A percentile compares a stretch with the other conserved stretches of the same genome.
These are phyloP conservation scores for Drosophila phalerata DNA, from an alignment of 2,888 invertebrate genomes.

Conservation along the genomic window DNA sequence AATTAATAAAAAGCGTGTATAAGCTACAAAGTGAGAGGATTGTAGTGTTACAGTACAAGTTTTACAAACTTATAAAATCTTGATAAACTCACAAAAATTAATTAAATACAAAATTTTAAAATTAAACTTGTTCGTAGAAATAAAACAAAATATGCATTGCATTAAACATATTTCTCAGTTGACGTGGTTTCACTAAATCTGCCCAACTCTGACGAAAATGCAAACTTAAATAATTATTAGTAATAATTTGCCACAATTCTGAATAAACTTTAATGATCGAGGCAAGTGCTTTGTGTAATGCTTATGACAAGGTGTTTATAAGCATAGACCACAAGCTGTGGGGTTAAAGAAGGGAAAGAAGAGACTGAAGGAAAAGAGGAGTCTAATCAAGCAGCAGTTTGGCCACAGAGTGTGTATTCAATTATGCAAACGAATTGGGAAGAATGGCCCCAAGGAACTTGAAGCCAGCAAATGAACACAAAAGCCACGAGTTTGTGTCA, in stretches of 20 bases:
- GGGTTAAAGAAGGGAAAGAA: not conserved
- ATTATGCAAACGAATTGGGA: constrained; percentile 51
- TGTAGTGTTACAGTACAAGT: too few relatives aligned
- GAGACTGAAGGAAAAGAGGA: not conserved
- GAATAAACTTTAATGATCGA: not conserved
- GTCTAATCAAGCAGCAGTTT: constrained; percentile 47
- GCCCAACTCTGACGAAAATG: not conserved
- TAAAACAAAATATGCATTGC: too few relatives aligned
- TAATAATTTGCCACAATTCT: not conserved
- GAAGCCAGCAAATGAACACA: constrained; percentile 31
- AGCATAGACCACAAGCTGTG: not conserved
- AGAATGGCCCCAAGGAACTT: constrained; percentile 26
- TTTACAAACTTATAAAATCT: too few relatives aligned
- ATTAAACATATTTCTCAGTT: too few relatives aligned
- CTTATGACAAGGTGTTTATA: constrained; percentile 27
- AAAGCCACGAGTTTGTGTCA: constrained; percentile 60
- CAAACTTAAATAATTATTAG: not conserved
- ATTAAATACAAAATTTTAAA: not conserved
- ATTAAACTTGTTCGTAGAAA: too few relatives aligned
- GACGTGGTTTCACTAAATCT: not conserved
- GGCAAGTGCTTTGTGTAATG: not conserved
- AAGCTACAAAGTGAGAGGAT: too few relatives aligned
- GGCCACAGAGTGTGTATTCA: constrained; percentile 45
- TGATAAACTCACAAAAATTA: too few relatives aligned
- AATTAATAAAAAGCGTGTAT: too few relatives aligned